Conservation (phyloP, 2,888 invertebrate species). For the Eupithecia exiguata region DNA sequence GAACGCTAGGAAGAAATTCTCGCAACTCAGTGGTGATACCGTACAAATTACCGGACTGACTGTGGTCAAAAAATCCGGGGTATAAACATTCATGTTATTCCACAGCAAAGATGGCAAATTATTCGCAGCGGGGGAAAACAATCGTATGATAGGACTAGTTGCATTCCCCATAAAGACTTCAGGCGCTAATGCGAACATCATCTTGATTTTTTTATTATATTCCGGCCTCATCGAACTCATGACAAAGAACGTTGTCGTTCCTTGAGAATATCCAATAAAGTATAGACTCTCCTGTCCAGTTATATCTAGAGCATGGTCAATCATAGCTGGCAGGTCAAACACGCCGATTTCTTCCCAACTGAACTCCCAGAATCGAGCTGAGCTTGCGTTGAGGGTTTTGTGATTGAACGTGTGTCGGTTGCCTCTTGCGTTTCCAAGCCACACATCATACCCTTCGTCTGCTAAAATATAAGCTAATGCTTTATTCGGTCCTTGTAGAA, state of each 20-base stretch:
- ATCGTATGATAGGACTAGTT: constrained; percentile 49
- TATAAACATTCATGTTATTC: constrained; percentile 49
- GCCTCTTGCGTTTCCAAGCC: constrained; percentile 93
- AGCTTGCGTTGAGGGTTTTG: constrained; percentile 48
- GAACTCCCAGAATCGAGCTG: constrained; percentile 68
- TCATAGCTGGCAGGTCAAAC: constrained; percentile 88
- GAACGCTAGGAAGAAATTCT: constrained; percentile 55
- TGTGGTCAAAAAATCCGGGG: constrained; percentile 56
- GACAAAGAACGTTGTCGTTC: constrained; percentile 84
- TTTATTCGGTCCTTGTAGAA: constrained; percentile 84
- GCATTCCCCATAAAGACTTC: constrained; percentile 46
- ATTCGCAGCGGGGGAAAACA: constrained; percentile 57
- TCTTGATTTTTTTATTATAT: constrained; percentile 82
- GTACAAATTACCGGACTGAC: constrained; percentile 58
- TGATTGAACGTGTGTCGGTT: constrained; percentile 80
- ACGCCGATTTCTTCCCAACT: constrained; percentile 90
- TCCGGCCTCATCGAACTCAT: constrained; percentile 81
- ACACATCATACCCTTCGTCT: constrained; percentile 88
- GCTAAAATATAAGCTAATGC: constrained; percentile 86
- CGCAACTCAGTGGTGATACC: constrained; percentile 54
- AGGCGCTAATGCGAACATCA: constrained; percentile 84
- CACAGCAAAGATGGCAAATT: constrained; percentile 52
- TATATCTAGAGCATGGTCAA: constrained; percentile 83
- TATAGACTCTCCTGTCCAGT: constrained; percentile 82
- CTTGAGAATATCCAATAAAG: constrained; percentile 89